Evolutionary conservation across 1,140 invertebrate species (phyloP).

Genomic region (Atta colombica): DNA sequence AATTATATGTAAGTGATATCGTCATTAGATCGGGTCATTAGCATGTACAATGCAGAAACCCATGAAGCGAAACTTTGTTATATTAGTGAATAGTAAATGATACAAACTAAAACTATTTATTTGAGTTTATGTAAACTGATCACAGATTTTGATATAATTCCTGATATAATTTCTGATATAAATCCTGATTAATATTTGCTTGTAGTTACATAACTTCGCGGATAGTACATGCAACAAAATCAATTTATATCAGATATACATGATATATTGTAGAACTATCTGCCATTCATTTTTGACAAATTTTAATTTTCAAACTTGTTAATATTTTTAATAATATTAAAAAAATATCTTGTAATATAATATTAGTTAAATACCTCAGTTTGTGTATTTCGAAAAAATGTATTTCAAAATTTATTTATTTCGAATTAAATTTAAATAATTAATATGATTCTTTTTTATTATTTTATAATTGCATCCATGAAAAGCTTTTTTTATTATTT

Average conservation of each 20-base stretch:
- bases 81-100: neutral
- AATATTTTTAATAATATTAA: neutral
- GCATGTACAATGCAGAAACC: conserved; percentile 14
- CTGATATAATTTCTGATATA: neutral
- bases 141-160: neutral
- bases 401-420: too few relatives aligned
- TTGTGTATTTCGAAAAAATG: neutral
- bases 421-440: neutral
- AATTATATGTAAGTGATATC: conserved; percentile 37
- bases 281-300: neutral
- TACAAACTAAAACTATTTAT: conserved; percentile 24
- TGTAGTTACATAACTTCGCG: neutral
- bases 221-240: neutral
- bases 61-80: conserved; percentile 34
- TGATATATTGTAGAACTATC: neutral
- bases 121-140: conserved; percentile 41
- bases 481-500: neutral
- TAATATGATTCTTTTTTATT: neutral
- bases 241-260: neutral
- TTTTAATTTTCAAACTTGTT: neutral
- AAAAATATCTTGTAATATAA: neutral
- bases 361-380: neutral
- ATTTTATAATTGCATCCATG: neutral
- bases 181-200: neutral
- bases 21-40: conserved; percentile 15